Percentiles rank a stretch among this genome's conserved stretches.
phyloP scores from a whole-genome alignment of 2,797 vertebrate species.

The Sitta carolinensis region DNA sequence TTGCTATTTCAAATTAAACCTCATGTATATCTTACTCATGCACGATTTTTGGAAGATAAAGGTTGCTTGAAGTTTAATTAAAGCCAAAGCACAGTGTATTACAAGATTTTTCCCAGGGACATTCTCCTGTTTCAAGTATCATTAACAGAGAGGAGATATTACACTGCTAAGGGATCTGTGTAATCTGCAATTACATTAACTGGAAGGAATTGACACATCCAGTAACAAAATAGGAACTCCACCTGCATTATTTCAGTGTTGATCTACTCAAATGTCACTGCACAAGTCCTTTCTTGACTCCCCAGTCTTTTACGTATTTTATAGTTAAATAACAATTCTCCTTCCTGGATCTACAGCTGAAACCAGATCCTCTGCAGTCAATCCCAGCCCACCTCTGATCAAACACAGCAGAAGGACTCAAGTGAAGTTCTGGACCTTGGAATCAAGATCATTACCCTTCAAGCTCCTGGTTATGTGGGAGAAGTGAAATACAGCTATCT shows the following conservation, averaged over 20 bases:
- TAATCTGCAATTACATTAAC: background rate
- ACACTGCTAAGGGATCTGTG: background rate
- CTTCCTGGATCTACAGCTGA: background rate
- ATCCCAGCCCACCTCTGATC: background rate
- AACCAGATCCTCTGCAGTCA: background rate
- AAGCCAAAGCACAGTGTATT: background rate
- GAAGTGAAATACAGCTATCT: background rate
- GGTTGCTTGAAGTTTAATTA: background rate
- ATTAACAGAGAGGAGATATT: background rate
- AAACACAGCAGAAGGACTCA: background rate
- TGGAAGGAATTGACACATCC: rapidly evolving
- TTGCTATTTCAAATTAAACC: background rate
- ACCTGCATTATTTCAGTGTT: background rate
- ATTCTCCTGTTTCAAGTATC: background rate
- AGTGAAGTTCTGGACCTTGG: background rate
- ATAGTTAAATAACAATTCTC: background rate
- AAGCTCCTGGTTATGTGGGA: background rate
- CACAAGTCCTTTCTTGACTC: background rate
- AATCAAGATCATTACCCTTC: background rate
- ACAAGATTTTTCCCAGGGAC: background rate
- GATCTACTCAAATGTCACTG: background rate
- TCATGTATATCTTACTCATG: background rate
- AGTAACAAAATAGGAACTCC: background rate
- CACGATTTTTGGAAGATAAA: background rate
- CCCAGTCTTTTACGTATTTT: background rate